Base-by-base conservation (phyloP, 2,797 vertebrate genomes). In the Spinibarbus caldwelli region DNA sequence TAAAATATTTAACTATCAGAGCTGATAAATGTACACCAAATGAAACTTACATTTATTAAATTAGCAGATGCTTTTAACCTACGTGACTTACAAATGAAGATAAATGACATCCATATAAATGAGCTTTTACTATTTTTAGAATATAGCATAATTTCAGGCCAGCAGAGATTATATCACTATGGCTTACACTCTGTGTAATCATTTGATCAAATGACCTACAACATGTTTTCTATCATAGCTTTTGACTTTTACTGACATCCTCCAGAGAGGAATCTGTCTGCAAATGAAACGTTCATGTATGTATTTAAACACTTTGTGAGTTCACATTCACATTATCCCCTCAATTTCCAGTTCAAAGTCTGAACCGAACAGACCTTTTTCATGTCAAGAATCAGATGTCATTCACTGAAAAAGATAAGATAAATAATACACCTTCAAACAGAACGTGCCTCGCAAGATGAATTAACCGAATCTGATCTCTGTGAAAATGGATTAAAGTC, bases 381-480 rank as follows among this genome's bases (percentile, higher is more conserved):
- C 21, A 41, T 67, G 64, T 79, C 78, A 43, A 52, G 15, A 34
- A 59, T 84, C 36, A 82, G 66, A 82, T 36, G n/a, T 12, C 7
- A 36, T 29, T 26, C 29, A 6, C 47, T 38, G 59, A 75, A 68
- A 70, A 59, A 59, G 70, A 21, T 77, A n/a, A n/a, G n/a, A 83
- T 80, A 77, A 86, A 80, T 83, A 77, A 85, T 72, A 68, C 43
- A 54, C 29, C 72, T 86, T 86, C 45, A 68, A 76, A 70, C 36
- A 75, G 67, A 86, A 76, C 14, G 6, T 59, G 29, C 4, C 14
- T 43, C 29, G 66, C 26, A 43, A 72, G 64, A 23, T 80, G 75
- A 86, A 83, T 87, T 73, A 82, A 82, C 84, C 26, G 36, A 66
- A 77, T 85, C 41, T 64, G 52, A 66, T 83, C 43, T 82, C 43